phyloP scores from a whole-genome alignment of 1,140 invertebrate species.

The Helicoverpa zea region DNA sequence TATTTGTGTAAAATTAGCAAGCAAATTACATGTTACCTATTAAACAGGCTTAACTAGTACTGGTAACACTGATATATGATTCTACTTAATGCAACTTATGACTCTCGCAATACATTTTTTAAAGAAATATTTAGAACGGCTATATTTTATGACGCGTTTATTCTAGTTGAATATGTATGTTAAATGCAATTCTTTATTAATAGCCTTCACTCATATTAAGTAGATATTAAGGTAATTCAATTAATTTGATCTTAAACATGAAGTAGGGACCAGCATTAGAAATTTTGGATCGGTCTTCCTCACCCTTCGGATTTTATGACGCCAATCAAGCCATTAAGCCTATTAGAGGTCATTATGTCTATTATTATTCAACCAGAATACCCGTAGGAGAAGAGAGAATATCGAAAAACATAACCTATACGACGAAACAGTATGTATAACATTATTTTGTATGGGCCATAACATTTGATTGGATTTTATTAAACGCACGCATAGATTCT shows the following conservation, averaged over 20 bases:
- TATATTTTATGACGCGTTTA: not conserved
- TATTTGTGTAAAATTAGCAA: not conserved
- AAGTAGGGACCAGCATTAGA: conserved; percentile 10
- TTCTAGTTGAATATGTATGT: not conserved
- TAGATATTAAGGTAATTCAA: conserved; percentile 67
- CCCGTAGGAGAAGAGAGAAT: conserved; percentile 43
- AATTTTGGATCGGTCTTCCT: conserved; percentile 43
- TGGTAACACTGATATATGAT: not conserved
- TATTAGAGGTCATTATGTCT: conserved; percentile 71
- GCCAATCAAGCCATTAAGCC: conserved; percentile 71
- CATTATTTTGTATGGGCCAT: conserved; percentile 9
- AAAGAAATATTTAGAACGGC: not conserved
- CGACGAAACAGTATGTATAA: conserved; percentile 16
- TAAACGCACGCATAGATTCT: not conserved
- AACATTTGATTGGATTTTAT: conserved; percentile 7
- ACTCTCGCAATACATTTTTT: not conserved
- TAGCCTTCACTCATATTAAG: conserved; percentile 16
- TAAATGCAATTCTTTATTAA: not conserved
- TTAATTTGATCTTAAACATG: conserved; percentile 53
- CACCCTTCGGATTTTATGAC: conserved; percentile 68
- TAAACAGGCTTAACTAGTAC: not conserved
- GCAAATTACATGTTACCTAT: not conserved
- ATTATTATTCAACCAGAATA: conserved; percentile 60
- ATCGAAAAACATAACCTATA: conserved; percentile 6
- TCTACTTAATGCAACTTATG: conserved; percentile 1